A percentile compares a stretch with the other conserved stretches of the same genome.
Evolutionary conservation across 2,888 invertebrate species (phyloP).

Genomic region (Phaedon cochleariae): DNA sequence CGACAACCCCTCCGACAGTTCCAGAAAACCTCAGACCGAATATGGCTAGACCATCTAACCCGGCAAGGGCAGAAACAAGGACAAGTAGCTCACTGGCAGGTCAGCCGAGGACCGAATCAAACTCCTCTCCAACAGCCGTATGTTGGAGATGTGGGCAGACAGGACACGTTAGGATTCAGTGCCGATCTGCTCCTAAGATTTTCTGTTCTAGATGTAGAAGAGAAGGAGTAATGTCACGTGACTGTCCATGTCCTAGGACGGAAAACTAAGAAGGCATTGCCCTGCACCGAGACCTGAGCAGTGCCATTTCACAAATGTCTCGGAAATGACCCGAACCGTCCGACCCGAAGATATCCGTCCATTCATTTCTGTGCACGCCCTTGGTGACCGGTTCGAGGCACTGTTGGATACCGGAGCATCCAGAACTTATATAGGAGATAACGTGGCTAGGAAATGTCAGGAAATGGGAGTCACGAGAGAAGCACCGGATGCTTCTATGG

Average conservation of each 20-base stretch:
- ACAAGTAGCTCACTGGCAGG: no score
- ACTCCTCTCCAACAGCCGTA: neutral
- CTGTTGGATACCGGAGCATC: neutral
- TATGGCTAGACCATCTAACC: no score
- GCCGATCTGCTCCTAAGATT: neutral
- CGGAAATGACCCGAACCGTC: neutral
- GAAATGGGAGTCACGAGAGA: neutral
- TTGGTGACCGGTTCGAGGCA: neutral
- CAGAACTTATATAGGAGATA: neutral
- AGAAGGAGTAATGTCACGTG: neutral
- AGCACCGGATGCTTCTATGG: neutral
- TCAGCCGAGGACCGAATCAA: no score
- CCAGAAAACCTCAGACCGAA: no score
- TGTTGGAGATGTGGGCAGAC: constrained; percentile 8
- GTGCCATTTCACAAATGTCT: neutral
- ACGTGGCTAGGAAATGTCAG: neutral
- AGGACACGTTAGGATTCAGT: constrained; percentile 1
- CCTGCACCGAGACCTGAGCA: neutral
- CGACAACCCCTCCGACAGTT: no score
- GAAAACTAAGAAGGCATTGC: constrained; percentile 1
- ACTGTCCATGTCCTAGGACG: constrained; percentile 1
- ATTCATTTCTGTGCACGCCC: neutral
- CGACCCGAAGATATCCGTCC: neutral
- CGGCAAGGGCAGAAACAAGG: no score
- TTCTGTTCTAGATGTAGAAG: constrained; percentile 6